Percentiles rank a stretch among this genome's conserved stretches.
Conservation (phyloP, 2,888 invertebrate species). For the Marasmarcha lunaedactyla region DNA sequence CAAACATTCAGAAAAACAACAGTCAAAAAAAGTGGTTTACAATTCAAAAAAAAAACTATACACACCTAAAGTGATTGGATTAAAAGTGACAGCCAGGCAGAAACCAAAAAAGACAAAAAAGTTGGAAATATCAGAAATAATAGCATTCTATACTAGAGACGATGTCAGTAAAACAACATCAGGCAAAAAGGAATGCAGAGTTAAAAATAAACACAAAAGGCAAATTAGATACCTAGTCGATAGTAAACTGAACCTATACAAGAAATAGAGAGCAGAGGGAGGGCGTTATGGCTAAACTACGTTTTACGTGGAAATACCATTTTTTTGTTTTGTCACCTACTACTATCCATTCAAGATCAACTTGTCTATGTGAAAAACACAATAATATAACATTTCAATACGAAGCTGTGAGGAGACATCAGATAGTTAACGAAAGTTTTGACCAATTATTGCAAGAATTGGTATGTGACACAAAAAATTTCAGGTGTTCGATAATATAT, state of each 20-base stretch:
- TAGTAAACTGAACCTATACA: conserved; percentile 4
- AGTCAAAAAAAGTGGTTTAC: conserved; percentile 4
- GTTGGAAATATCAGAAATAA: conserved; percentile 1
- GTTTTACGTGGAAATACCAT: conserved; percentile 8
- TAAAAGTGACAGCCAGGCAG: conserved; percentile 2
- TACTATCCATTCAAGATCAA: conserved; percentile 5
- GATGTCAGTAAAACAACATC: conserved; percentile 8
- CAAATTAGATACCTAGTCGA: conserved; percentile 9
- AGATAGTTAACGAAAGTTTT: no score
- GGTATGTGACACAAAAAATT: conserved; percentile 2
- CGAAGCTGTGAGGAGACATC: not conserved
- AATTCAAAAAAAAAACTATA: conserved; percentile 6
- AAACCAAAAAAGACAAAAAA: conserved; percentile 6
- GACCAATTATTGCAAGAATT: not conserved
- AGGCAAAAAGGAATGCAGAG: conserved; percentile 6
- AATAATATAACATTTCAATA: not conserved
- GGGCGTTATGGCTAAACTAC: conserved; percentile 6
- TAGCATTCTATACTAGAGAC: conserved; percentile 6
- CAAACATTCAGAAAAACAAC: conserved; percentile 2
- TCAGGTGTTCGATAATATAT: no score
- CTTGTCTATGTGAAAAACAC: conserved; percentile 6
- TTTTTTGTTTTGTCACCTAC: conserved; percentile 11
- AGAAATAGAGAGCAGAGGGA: conserved; percentile 8
- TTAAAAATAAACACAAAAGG: conserved; percentile 5
- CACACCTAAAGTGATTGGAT: conserved; percentile 3